Conservation (phyloP, 2,888 invertebrate species). For the Gerosis bhagava region DNA sequence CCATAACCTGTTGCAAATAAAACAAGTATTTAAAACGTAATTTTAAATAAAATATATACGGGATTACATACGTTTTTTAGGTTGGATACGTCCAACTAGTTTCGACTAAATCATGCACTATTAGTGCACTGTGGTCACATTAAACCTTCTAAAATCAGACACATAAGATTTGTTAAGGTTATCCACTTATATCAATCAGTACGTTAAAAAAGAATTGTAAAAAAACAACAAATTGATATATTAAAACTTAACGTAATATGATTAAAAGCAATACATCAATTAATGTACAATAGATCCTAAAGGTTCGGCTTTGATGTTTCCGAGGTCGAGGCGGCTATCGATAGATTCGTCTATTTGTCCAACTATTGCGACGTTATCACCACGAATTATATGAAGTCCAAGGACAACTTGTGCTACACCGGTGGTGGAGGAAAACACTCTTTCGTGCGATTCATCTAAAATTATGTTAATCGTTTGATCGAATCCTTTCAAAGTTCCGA, state of each 20-base stretch:
- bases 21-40: too few species aligned
- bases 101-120: too few species aligned
- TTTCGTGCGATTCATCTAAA: constrained; percentile 98
- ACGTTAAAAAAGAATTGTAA: too few species aligned
- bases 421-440: constrained; percentile 96
- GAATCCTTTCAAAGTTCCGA: constrained; percentile 98
- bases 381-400: constrained; percentile 98
- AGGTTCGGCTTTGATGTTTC: constrained; percentile 92
- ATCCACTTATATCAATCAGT: too few species aligned
- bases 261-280: constrained; percentile 29
- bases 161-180: too few species aligned
- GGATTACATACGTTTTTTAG: too few species aligned
- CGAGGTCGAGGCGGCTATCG: constrained; percentile 90
- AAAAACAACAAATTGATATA: too few species aligned
- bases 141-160: too few species aligned
- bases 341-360: constrained; percentile 93
- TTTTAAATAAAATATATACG: too few species aligned
- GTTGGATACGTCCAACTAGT: too few species aligned
- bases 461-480: constrained; percentile 99
- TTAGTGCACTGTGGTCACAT: too few species aligned
- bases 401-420: constrained; percentile 95
- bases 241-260: neutral
- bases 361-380: constrained; percentile 97
- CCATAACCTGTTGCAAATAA: too few species aligned
- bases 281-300: constrained; percentile 91